A percentile compares a stretch with the other conserved stretches of the same genome.
phyloP scores from a whole-genome alignment of 2,113 vertebrate genomes.

The Anser cygnoides region DNA sequence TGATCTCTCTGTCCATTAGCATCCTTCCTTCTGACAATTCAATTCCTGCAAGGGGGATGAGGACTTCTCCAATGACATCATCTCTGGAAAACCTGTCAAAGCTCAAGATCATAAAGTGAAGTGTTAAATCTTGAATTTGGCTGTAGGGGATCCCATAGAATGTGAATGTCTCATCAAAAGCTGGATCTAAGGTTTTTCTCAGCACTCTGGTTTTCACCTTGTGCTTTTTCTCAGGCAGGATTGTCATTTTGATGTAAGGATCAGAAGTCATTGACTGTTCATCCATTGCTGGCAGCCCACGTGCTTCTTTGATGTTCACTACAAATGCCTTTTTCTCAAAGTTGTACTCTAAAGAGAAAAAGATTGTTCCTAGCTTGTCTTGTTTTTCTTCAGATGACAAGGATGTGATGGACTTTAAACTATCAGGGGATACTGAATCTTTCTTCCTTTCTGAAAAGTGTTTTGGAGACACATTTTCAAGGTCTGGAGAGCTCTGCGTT shows the following conservation, averaged over 20 bases:
- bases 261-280: constrained; percentile 98
- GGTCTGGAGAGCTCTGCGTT: constrained; percentile 84
- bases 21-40: constrained; percentile 90
- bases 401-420: constrained; percentile 85
- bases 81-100: constrained; percentile 98
- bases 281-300: constrained; percentile 91
- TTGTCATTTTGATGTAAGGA: constrained; percentile 97
- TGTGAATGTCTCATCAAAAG: constrained; percentile 97
- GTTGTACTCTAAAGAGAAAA: constrained; percentile 96
- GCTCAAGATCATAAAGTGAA: constrained; percentile 95
- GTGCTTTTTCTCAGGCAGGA: constrained; percentile 97
- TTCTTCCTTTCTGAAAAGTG: constrained; percentile 81
- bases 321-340: constrained; percentile 95
- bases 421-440: constrained; percentile 84
- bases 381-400: constrained; percentile 84
- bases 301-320: constrained; percentile 96
- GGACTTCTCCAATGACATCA: constrained; percentile 95
- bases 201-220: constrained; percentile 97
- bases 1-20: constrained; percentile 94
- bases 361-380: constrained; percentile 89
- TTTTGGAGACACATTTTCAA: constrained; percentile 84
- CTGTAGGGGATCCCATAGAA: constrained; percentile 93
- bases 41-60: constrained; percentile 88
- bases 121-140: constrained; percentile 88
- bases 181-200: constrained; percentile 95